phyloP scores from a whole-genome alignment of 2,797 vertebrate species.

The Spondyliosoma cantharus region DNA sequence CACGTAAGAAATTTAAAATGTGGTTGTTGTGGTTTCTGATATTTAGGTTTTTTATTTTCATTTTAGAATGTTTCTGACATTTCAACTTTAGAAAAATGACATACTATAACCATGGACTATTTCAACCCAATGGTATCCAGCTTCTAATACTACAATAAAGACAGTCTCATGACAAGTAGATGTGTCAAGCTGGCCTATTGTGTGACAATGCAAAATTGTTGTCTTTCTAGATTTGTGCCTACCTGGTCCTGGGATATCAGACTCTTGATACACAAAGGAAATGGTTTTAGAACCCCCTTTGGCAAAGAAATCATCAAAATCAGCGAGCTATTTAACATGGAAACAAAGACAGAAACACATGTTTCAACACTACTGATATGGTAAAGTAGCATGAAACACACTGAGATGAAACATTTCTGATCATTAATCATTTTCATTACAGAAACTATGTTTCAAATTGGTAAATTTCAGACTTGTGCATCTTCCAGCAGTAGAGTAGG shows the following conservation, averaged over 20 bases:
- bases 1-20: neutral
- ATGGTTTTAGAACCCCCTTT: constrained; percentile 82
- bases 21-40: neutral
- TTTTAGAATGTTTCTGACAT: neutral
- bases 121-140: neutral
- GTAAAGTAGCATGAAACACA: neutral
- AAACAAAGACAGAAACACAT: neutral
- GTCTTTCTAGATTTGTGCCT: constrained; percentile 33
- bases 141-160: neutral
- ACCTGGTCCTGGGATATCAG: constrained; percentile 83
- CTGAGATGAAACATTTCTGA: neutral
- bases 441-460: neutral
- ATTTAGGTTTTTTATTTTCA: neutral
- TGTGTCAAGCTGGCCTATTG: neutral
- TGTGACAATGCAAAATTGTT: neutral
- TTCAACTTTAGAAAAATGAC: neutral
- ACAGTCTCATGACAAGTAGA: neutral
- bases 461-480: neutral
- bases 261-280: constrained; percentile 87
- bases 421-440: neutral
- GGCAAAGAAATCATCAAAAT: constrained; percentile 84
- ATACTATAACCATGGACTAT: neutral
- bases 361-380: neutral
- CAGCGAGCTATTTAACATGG: constrained; percentile 79
- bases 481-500: neutral